Evolutionary conservation across 2,113 vertebrate genomes (phyloP).

Genomic region (Equus quagga): DNA sequence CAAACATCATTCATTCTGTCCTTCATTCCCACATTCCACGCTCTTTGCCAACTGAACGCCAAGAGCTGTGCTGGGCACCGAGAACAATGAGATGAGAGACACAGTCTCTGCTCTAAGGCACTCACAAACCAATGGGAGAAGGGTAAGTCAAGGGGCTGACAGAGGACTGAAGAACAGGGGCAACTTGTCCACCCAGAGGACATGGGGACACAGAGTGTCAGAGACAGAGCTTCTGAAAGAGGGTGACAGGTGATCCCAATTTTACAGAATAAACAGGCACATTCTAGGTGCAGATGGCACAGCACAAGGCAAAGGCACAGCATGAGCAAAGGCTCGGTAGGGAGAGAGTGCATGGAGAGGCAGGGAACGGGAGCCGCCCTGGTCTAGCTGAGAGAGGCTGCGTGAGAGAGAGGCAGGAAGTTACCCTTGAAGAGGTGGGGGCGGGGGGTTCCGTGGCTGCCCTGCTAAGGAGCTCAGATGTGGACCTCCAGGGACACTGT

Average conservation of each 20-base stretch:
- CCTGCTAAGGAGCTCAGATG: background rate
- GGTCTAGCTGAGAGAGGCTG: background rate
- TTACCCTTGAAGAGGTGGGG: background rate
- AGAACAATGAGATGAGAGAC: background rate
- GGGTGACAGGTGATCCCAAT: background rate
- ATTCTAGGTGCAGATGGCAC: background rate
- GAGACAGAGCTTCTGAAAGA: background rate
- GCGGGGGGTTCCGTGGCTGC: accelerated
- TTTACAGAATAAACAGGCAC: background rate
- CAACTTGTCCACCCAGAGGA: background rate
- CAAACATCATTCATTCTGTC: background rate
- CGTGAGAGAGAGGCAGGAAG: background rate
- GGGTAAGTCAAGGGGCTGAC: background rate
- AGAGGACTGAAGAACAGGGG: background rate
- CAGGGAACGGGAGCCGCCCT: background rate
- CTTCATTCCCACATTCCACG: background rate
- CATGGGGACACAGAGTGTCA: background rate
- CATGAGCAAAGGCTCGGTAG: background rate
- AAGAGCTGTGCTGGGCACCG: background rate
- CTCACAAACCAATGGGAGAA: background rate
- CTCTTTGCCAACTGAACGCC: background rate
- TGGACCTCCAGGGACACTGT: background rate
- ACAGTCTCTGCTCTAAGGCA: background rate
- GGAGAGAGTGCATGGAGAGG: accelerated
- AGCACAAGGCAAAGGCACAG: background rate